Base-by-base conservation (phyloP, 2,113 vertebrate species). In the Merops nubicus region DNA sequence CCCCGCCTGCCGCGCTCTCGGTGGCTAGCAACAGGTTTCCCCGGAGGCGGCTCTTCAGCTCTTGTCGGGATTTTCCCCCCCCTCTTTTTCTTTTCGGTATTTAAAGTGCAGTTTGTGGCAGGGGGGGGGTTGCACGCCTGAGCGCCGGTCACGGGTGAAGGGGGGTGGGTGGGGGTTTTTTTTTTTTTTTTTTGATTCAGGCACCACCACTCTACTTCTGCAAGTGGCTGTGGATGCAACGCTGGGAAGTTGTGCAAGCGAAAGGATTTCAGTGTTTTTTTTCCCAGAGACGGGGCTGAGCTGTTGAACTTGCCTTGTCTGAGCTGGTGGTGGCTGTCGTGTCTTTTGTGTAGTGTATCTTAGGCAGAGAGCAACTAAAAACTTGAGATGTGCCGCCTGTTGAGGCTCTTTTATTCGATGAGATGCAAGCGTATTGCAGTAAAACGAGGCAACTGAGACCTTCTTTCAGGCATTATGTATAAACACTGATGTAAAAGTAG, bases 11-110 rank as follows among this genome's bases (percentile, higher is more conserved):
- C 48, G 65, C 56, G 75, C 59, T 50, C 64, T 26, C 29, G 12
- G 57, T 1, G 47, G 29, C 15, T 54, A 13, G 89, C 94, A 97
- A 94, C 95, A 96, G 85, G 96, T 95, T 88, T 78, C 86, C 87
- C 67, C 48, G 36, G 36, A n/a, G 84, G 85, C 96, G 47, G 85
- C 81, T 57, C 40, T 54, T 26, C 22, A 4, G 54, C 12, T 56
- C 59, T 25, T 11, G 45, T 22, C 40, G 59, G 15, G 34, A 20
- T 56, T 4, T 16, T 31, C 6, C 26, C 12, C 4, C 2, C 22
- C 10, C 43, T 2, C 2, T 8, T 5, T 2, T 14, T 1, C 43
- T 25, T 17, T 9, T 22, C 6, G 62, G 20, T 83, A 3, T 84
- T 77, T 69, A 3, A 73, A 31, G 28, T 9, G 79, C 36, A 33